Conservation (phyloP, 2,888 invertebrate genomes). For the Saturnia japonica region DNA sequence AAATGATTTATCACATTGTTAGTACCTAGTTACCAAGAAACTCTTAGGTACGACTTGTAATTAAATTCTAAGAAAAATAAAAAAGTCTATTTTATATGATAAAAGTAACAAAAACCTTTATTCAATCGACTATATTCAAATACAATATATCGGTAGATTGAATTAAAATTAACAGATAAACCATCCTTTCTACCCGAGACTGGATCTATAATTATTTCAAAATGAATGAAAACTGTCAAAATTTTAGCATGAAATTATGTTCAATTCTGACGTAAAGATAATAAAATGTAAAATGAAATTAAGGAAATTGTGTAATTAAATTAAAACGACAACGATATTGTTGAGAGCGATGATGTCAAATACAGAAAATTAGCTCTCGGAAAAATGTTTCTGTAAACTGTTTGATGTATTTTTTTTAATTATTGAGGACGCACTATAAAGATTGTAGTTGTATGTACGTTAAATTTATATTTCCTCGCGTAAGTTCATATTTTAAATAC, state of each 20-base stretch:
- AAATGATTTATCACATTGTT: too few species aligned
- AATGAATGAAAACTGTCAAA: not conserved
- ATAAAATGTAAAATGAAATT: not conserved
- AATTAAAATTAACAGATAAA: not conserved
- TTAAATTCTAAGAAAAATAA: too few species aligned
- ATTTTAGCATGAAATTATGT: not conserved
- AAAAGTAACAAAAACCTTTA: too few species aligned
- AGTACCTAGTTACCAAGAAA: too few species aligned
- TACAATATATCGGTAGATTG: too few species aligned
- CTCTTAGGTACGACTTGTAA: too few species aligned
- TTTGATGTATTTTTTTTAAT: constrained; percentile 1
- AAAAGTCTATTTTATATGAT: too few species aligned
- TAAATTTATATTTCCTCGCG: not conserved
- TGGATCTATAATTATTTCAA: not conserved
- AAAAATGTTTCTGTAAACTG: not conserved
- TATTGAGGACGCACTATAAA: not conserved
- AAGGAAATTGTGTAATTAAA: not conserved
- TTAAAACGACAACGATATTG: not conserved
- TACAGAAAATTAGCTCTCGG: constrained; percentile 1
- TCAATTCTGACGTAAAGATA: not conserved
- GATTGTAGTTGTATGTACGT: not conserved
- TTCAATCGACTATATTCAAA: too few species aligned
- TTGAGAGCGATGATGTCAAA: not conserved
- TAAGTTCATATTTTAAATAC: not conserved
- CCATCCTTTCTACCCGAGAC: not conserved